Percentiles rank a stretch among this genome's conserved stretches.
Evolutionary conservation across 2,113 vertebrate species (phyloP).

Genomic region (Poeciliopsis occidentalis): DNA sequence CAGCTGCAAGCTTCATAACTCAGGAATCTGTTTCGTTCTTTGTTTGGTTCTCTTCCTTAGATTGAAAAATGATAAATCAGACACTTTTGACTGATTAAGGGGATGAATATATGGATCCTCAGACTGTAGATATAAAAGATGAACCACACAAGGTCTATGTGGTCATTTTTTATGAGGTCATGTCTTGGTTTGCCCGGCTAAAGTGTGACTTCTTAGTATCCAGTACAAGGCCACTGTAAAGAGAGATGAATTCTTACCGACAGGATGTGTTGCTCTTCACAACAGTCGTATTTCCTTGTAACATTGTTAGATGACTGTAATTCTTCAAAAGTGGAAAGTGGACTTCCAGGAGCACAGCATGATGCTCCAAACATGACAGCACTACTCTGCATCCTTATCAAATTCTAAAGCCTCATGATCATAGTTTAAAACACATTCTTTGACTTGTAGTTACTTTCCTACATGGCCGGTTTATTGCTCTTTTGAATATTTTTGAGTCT

Average conservation of each 20-base stretch:
- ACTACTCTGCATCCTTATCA: background rate
- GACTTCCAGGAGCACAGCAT: slow-evolving; percentile 73
- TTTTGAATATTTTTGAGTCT: too few relatives aligned
- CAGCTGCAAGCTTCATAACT: slow-evolving; percentile 17
- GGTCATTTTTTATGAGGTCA: slow-evolving; percentile 47
- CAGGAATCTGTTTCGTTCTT: slow-evolving; percentile 6
- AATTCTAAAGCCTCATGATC: too few relatives aligned
- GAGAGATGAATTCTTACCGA: slow-evolving; percentile 38
- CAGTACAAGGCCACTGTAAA: slow-evolving; percentile 58
- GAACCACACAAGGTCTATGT: slow-evolving; percentile 37
- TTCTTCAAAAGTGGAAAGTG: slow-evolving; percentile 80
- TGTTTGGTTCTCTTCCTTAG: slow-evolving; percentile 11
- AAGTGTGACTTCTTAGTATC: slow-evolving; percentile 45
- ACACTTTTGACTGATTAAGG: background rate
- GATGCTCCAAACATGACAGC: slow-evolving; percentile 73
- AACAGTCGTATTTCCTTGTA: slow-evolving; percentile 68
- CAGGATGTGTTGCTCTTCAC: slow-evolving; percentile 36
- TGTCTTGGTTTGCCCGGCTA: slow-evolving; percentile 11
- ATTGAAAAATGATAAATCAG: slow-evolving; percentile 43
- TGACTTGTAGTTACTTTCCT: too few relatives aligned
- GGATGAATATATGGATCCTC: slow-evolving; percentile 4
- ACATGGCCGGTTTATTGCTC: too few relatives aligned
- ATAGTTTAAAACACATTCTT: too few relatives aligned
- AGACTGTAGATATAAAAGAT: background rate
- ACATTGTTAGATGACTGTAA: slow-evolving; percentile 74